These are phyloP conservation scores for Tenualosa ilisha DNA, from an alignment of 2,797 vertebrate genomes.

Conservation along the genomic window DNA sequence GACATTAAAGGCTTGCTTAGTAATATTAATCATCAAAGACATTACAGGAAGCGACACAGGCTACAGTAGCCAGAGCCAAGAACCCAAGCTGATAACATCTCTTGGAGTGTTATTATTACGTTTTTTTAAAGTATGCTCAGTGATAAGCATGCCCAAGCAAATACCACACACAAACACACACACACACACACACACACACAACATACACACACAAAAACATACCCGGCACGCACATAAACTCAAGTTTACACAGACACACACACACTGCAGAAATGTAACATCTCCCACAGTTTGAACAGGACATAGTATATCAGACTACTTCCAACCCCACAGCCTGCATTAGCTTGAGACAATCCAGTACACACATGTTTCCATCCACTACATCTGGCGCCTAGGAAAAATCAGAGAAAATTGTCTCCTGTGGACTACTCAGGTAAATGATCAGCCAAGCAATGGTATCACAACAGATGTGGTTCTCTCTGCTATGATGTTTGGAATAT, in stretches of 20 bases:
- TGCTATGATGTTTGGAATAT: not conserved
- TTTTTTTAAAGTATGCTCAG: not conserved
- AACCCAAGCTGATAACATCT: not conserved
- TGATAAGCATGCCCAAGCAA: conserved; percentile 25
- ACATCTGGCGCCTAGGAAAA: conserved; percentile 1
- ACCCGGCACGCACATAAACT: conserved; percentile 42
- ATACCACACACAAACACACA: not conserved
- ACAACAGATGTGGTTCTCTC: not conserved
- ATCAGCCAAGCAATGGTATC: conserved; percentile 14
- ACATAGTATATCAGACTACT: not conserved
- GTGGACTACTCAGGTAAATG: not conserved
- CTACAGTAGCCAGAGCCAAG: conserved; percentile 11
- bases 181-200: conserved; percentile 32
- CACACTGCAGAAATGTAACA: not conserved
- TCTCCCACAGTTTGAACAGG: not conserved
- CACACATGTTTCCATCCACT: not conserved
- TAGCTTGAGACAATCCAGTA: conserved; percentile 16
- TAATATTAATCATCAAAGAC: conserved; percentile 23
- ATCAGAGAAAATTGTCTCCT: conserved; percentile 18
- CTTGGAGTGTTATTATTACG: not conserved
- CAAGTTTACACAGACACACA: conserved; percentile 36
- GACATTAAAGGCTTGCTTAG: conserved; percentile 19
- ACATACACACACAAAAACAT: conserved; percentile 40
- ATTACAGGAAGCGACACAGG: conserved; percentile 8
- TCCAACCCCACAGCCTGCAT: not conserved